A percentile compares a stretch with the other conserved stretches of the same genome.
Conservation (phyloP, 2,113 vertebrate genomes). For the Cololabis saira region DNA sequence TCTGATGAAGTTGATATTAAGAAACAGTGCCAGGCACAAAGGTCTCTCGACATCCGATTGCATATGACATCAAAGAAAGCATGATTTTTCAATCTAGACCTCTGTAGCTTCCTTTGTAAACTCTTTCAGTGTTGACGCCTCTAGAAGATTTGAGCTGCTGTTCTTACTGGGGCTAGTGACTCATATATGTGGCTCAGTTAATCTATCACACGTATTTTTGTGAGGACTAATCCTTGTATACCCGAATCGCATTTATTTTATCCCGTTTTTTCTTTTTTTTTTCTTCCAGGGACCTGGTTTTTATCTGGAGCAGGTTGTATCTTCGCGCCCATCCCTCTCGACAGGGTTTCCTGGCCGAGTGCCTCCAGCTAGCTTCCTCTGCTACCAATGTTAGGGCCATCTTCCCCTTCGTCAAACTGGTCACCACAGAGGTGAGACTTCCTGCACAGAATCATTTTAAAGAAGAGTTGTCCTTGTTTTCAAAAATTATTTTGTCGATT, state of each 20-base stretch:
- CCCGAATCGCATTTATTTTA: background rate
- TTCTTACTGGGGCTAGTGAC: no score
- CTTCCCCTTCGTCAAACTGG: constrained; percentile 98
- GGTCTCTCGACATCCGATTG: no score
- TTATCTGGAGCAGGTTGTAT: constrained; percentile 96
- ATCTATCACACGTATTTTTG: background rate
- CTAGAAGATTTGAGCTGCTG: no score
- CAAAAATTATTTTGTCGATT: background rate
- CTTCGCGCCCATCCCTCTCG: constrained; percentile 90
- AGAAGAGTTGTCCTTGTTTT: background rate
- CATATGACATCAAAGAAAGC: background rate
- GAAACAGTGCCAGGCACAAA: no score
- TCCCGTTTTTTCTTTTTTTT: background rate
- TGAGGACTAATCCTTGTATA: background rate
- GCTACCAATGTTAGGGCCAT: constrained; percentile 93
- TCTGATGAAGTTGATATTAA: no score
- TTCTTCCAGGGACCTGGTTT: constrained; percentile 93
- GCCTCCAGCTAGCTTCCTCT: constrained; percentile 89
- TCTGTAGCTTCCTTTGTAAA: background rate
- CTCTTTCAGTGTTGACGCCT: background rate
- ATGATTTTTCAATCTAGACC: background rate
- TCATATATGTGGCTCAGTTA: no score
- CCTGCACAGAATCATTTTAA: background rate
- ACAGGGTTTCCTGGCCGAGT: constrained; percentile 91
- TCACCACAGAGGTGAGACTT: constrained; percentile 89